Conservation (phyloP, 2,888 invertebrate genomes). For the Molorchus minor region DNA sequence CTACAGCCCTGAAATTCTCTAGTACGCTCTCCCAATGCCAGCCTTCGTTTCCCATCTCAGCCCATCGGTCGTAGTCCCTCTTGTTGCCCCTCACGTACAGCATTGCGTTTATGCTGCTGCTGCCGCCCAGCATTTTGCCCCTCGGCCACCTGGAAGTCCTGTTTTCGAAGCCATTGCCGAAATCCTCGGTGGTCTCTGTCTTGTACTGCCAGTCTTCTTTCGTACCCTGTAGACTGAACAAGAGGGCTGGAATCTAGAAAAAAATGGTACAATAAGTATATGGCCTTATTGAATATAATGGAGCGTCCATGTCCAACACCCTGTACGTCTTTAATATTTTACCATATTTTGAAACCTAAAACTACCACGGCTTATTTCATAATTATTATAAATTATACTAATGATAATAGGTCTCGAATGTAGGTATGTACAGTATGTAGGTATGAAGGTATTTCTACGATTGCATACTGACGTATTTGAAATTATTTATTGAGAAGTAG, state of each 20-base stretch:
- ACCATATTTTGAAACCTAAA: too few species aligned
- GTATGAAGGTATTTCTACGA: too few species aligned
- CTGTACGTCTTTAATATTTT: too few species aligned
- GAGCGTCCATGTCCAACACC: too few species aligned
- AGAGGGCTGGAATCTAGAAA: slow-evolving; percentile 59
- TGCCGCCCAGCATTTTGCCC: slow-evolving; percentile 74
- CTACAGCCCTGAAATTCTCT: slow-evolving; percentile 61
- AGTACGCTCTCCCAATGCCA: slow-evolving; percentile 68
- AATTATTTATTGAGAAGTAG: too few species aligned
- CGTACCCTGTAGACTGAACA: slow-evolving; percentile 50
- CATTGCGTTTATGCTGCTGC: slow-evolving; percentile 72
- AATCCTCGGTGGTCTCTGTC: slow-evolving; percentile 61
- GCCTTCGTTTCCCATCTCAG: slow-evolving; percentile 66
- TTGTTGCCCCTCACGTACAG: slow-evolving; percentile 72
- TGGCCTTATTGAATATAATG: too few species aligned
- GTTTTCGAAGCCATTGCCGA: slow-evolving; percentile 57
- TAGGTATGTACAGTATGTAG: too few species aligned
- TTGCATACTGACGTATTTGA: too few species aligned
- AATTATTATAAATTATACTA: too few species aligned
- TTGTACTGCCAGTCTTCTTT: slow-evolving; percentile 60
- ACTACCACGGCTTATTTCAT: too few species aligned
- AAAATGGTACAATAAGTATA: not conserved
- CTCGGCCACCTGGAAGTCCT: slow-evolving; percentile 66
- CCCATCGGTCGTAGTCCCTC: slow-evolving; percentile 73
- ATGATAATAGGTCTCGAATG: too few species aligned